These are phyloP conservation scores for Parambassis ranga DNA, from an alignment of 2,797 vertebrate genomes.

Conservation along the genomic window DNA sequence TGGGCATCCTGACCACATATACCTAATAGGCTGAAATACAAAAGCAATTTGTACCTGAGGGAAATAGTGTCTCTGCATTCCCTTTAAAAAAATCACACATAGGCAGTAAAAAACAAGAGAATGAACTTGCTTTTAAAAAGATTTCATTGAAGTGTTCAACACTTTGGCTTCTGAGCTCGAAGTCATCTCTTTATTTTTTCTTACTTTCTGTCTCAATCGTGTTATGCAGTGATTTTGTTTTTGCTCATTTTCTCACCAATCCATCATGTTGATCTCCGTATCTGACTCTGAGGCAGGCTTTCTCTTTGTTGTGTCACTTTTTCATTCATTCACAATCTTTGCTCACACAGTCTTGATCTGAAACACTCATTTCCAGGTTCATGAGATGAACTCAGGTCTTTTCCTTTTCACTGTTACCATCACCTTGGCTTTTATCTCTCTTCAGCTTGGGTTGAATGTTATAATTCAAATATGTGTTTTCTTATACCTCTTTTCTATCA, in stretches of 20 bases:
- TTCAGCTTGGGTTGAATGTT: not conserved
- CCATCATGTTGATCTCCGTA: slow-evolving; percentile 11
- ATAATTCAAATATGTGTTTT: not conserved
- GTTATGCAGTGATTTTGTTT: not conserved
- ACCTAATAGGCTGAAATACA: too few species aligned
- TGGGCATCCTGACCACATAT: too few species aligned
- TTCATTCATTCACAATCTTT: slow-evolving; percentile 7
- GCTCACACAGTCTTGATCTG: not conserved
- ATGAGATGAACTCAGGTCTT: not conserved
- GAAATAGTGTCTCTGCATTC: too few species aligned
- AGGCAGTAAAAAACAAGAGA: too few species aligned
- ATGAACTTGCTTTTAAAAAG: too few species aligned
- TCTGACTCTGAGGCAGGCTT: slow-evolving; percentile 10
- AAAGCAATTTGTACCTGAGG: too few species aligned
- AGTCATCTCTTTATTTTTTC: not conserved
- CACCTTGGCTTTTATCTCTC: not conserved
- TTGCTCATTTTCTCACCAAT: not conserved
- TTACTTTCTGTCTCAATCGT: not conserved
- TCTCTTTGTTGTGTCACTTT: not conserved
- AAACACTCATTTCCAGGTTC: not conserved
- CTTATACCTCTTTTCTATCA: not conserved
- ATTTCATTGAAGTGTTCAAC: too few species aligned
- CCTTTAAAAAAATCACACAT: too few species aligned
- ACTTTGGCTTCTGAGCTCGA: not conserved
- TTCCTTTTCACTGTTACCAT: too few species aligned